phyloP scores from a whole-genome alignment of 2,113 vertebrate species.

The Antechinus flavipes region DNA sequence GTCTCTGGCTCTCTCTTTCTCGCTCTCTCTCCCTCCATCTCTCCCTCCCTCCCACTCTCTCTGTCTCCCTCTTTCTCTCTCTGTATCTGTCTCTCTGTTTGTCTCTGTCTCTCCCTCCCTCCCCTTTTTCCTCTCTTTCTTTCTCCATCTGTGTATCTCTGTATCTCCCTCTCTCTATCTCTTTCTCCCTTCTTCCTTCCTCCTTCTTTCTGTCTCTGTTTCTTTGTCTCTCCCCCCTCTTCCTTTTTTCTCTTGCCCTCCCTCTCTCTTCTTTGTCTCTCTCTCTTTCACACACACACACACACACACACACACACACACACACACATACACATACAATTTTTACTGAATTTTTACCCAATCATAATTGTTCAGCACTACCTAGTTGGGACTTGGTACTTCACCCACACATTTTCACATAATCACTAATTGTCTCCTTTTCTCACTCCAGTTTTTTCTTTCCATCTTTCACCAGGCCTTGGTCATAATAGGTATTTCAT shows the following conservation, averaged over 20 bases:
- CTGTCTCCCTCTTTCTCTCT: not conserved
- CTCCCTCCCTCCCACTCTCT: too few species aligned
- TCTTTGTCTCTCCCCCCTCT: too few species aligned
- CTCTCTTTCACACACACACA: not conserved
- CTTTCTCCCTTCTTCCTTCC: too few species aligned
- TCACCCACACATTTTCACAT: not conserved
- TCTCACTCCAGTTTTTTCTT: not conserved
- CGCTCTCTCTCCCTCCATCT: accelerated
- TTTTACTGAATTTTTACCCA: not conserved
- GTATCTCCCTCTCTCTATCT: too few species aligned
- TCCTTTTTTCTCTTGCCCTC: too few species aligned
- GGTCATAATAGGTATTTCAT: not conserved
- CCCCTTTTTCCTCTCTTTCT: too few species aligned
- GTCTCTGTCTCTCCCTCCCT: too few species aligned
- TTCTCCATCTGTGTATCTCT: too few species aligned
- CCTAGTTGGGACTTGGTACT: not conserved
- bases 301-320: too few species aligned
- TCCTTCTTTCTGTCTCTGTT: too few species aligned
- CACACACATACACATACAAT: too few species aligned
- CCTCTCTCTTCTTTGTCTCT: not conserved
- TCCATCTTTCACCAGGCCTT: not conserved
- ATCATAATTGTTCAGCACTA: not conserved
- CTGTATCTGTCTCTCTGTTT: not conserved
- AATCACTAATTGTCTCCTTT: not conserved
- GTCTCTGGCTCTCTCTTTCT: not conserved